phyloP scores from a whole-genome alignment of 2,113 vertebrate genomes.

The Antechinus flavipes region DNA sequence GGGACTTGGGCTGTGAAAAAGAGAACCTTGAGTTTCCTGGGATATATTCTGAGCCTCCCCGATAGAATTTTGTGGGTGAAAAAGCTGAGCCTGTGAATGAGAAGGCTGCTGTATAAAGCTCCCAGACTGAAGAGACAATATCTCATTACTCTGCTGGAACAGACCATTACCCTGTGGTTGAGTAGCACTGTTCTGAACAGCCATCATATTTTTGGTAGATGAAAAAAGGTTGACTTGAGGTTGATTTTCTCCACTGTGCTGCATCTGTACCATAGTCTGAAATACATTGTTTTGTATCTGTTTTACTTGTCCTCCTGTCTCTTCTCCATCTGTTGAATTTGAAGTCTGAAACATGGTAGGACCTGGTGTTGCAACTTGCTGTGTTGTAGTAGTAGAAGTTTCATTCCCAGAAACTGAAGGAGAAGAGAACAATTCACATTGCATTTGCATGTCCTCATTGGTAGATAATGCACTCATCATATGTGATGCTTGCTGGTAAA shows the following conservation, averaged over 20 bases:
- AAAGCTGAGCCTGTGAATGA: constrained; percentile 92
- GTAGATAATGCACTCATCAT: constrained; percentile 83
- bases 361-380: constrained; percentile 86
- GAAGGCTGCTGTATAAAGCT: constrained; percentile 94
- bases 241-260: constrained; percentile 86
- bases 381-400: constrained; percentile 83
- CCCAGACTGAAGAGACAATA: constrained; percentile 92
- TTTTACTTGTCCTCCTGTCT: constrained; percentile 83
- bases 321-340: constrained; percentile 83
- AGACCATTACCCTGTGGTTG: constrained; percentile 91
- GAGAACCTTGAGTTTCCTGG: constrained; percentile 85
- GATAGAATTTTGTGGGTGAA: constrained; percentile 92
- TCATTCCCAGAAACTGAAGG: constrained; percentile 86
- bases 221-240: constrained; percentile 90
- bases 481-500: constrained; percentile 87
- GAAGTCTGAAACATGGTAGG: constrained; percentile 87
- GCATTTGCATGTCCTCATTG: constrained; percentile 92
- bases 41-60: constrained; percentile 89
- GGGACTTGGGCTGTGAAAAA: constrained; percentile 87
- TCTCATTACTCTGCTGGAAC: constrained; percentile 93
- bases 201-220: constrained; percentile 87
- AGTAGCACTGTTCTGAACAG: constrained; percentile 82
- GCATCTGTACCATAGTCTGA: constrained; percentile 90
- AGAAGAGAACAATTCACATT: constrained; percentile 91
- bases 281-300: constrained; percentile 87